phyloP scores from a whole-genome alignment of 2,797 vertebrate genomes.

The Meda fulgida region DNA sequence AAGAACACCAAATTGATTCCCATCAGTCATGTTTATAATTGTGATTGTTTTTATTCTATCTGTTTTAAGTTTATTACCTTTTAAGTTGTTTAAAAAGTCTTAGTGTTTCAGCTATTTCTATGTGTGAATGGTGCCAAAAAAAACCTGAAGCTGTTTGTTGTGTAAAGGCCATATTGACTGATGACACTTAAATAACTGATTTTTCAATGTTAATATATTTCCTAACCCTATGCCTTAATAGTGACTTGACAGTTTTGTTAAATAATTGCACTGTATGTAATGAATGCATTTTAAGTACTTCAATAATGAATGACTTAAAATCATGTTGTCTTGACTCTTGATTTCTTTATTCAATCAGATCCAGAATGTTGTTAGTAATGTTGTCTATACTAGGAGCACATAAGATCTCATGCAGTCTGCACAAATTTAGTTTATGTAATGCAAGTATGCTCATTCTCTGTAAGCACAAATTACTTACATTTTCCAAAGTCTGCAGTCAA shows the following conservation, averaged over 20 bases:
- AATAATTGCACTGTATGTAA: neutral
- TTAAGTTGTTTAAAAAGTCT: neutral
- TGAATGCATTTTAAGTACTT: neutral
- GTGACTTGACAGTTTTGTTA: neutral
- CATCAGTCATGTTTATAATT: neutral
- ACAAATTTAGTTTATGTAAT: neutral
- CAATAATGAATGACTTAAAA: neutral
- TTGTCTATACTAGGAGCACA: neutral
- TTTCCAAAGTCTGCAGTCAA: neutral
- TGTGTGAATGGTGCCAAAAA: constrained; percentile 31
- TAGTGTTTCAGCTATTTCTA: neutral
- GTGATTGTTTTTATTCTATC: neutral
- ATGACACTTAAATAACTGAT: neutral
- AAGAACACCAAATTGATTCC: neutral
- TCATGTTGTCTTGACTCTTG: neutral
- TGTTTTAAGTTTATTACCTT: neutral
- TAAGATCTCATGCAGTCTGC: neutral
- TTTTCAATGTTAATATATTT: neutral
- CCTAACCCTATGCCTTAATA: neutral
- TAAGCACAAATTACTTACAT: neutral
- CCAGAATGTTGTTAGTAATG: neutral
- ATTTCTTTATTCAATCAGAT: neutral
- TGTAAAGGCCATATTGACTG: neutral
- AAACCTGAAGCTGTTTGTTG: neutral
- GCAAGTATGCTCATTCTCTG: neutral